phyloP scores from a whole-genome alignment of 2,888 invertebrate species.

The Spatulosminthurus flaviceps region DNA sequence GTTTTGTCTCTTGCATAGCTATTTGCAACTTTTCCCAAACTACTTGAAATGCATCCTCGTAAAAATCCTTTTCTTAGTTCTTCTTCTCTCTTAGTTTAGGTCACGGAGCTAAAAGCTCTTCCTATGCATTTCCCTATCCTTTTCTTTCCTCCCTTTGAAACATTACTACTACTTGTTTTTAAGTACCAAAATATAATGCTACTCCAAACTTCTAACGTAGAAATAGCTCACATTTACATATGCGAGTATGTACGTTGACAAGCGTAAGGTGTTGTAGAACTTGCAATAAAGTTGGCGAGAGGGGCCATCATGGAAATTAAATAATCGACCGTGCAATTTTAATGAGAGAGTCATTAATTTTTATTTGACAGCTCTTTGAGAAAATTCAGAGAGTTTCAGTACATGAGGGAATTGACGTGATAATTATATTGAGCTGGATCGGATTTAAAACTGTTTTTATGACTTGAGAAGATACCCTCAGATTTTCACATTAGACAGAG shows the following conservation, averaged over 20 bases:
- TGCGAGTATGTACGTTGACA: too few relatives aligned
- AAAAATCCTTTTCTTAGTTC: slow-evolving; percentile 29
- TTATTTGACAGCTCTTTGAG: background rate
- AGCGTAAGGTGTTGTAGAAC: too few relatives aligned
- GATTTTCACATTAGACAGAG: too few relatives aligned
- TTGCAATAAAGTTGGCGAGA: background rate
- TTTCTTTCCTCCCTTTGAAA: background rate
- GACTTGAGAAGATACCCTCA: too few relatives aligned
- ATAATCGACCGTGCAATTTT: slow-evolving; percentile 2
- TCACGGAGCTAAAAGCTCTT: background rate
- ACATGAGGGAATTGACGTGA: background rate
- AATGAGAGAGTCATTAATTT: slow-evolving; percentile 14
- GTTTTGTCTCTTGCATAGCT: background rate
- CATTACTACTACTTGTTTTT: too few relatives aligned
- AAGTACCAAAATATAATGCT: too few relatives aligned
- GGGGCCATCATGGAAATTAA: background rate
- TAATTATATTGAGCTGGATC: too few relatives aligned
- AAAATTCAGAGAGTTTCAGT: background rate
- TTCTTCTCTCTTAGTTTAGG: too few relatives aligned
- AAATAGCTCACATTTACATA: too few relatives aligned
- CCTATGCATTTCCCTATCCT: background rate
- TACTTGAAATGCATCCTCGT: slow-evolving; percentile 15
- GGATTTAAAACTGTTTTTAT: too few relatives aligned
- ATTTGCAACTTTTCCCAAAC: slow-evolving; percentile 5
- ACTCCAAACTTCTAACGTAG: too few relatives aligned